Evolutionary conservation across 2,113 vertebrate species (phyloP), one percentile per base, ranked within the genome.

Genomic region (Sula dactylatra): DNA sequence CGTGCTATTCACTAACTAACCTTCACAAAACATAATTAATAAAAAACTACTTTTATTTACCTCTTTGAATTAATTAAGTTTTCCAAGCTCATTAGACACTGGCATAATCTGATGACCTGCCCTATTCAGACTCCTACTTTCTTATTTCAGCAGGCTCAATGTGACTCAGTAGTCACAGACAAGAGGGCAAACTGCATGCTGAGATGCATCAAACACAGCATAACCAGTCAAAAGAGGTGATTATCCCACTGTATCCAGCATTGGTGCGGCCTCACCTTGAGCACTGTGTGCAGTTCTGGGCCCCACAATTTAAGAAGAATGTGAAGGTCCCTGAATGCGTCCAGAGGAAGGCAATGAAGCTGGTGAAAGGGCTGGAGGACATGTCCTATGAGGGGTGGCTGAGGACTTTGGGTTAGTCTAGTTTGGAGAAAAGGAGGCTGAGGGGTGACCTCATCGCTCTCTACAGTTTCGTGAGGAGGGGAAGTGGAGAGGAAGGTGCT

Each of bases 171-270:
- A 91, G 31, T 5, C 40, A 22, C n/a, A 72, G 45, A 38, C 31
- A 9, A 0, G 1, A 26, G 42, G 14, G 2, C 64, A 72, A 82
- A 44, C 0, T 2, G 0, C 44, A 19, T 1, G 50, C 34, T 24
- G 6, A 65, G 49, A 49, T 13, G 17, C 55, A 3, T 8, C 1
- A 3, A 52, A 18, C 45, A 6, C 6, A 1, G 61, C 27, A 25
- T 20, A 7, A 8, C 20, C 70, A 25, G 36, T 22, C 8, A n/a
- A 16, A 17, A 36, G 47, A 25, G 26, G 58, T 6, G 31, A 52
- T 25, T 40, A 15, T 14, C 54, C 38, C 0, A 0, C 40, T 16
- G 16, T 22, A 10, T 36, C 21, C 59, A 13, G 81, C 18, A 8
- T 6, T 8, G 36, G 32, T 25, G 24, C 1, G 0, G 38, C 74